Percentiles rank a stretch among this genome's conserved stretches.
Evolutionary conservation across 2,113 vertebrate genomes (phyloP).

Genomic region (Hippoglossus stenolepis): DNA sequence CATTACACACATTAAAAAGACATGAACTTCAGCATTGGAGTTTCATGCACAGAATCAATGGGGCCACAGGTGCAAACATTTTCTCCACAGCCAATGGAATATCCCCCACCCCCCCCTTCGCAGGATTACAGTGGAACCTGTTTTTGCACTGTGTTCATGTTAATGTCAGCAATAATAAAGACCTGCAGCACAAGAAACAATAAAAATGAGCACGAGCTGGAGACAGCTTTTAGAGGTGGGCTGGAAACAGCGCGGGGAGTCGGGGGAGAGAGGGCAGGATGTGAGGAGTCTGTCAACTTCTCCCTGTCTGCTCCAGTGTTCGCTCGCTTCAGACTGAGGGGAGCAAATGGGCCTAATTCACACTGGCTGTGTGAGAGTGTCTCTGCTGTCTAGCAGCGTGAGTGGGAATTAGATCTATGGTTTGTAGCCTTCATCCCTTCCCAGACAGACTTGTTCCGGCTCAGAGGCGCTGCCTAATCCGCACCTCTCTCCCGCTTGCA

Average conservation of each 20-base stretch:
- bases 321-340: constrained; percentile 70
- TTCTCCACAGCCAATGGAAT: constrained; percentile 60
- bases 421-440: constrained; percentile 84
- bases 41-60: constrained; percentile 66
- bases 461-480: constrained; percentile 85
- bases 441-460: constrained; percentile 86
- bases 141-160: constrained; percentile 68
- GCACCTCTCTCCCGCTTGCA: constrained; percentile 80
- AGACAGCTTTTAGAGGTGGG: constrained; percentile 68
- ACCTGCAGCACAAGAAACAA: constrained; percentile 70
- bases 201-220: constrained; percentile 31
- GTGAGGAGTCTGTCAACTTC: constrained; percentile 81
- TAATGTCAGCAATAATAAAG: constrained; percentile 79
- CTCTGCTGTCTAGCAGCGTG: constrained; percentile 79
- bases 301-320: constrained; percentile 67
- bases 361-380: constrained; percentile 73
- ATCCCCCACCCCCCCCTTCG: constrained; percentile 17
- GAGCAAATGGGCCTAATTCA: constrained; percentile 84
- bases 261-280: constrained; percentile 59
- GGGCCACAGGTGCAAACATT: constrained; percentile 74
- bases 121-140: constrained; percentile 51
- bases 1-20: constrained; percentile 76
- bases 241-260: constrained; percentile 57
- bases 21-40: constrained; percentile 61
- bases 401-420: constrained; percentile 82